A percentile compares a stretch with the other conserved stretches of the same genome.
Conservation (phyloP, 92 coral and sea anemone genomes). For the Epizoanthus illoricatus region DNA sequence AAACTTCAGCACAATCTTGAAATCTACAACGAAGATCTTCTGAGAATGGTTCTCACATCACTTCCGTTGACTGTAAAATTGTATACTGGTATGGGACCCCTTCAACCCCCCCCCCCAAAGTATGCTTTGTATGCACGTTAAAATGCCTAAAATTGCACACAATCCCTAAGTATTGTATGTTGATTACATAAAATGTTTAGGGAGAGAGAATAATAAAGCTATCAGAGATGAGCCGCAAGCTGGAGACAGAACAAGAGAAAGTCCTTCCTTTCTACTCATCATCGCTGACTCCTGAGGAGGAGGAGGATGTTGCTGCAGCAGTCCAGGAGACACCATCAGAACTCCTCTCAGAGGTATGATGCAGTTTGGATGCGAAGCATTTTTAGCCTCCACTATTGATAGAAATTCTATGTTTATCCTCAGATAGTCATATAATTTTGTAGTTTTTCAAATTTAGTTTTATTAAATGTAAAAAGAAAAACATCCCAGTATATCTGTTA, state of each 20-base stretch:
- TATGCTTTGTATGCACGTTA: too few relatives aligned
- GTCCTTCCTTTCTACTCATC: conserved; percentile 95
- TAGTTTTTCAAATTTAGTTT: not conserved
- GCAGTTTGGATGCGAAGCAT: not conserved
- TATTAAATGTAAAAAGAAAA: not conserved
- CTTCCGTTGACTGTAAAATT: not conserved
- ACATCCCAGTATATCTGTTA: not conserved
- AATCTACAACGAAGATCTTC: too few relatives aligned
- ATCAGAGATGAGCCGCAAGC: conserved; percentile 94
- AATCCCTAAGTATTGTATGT: not conserved
- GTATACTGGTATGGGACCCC: not conserved
- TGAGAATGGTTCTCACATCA: too few relatives aligned
- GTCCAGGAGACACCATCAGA: conserved; percentile 92
- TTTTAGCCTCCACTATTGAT: not conserved
- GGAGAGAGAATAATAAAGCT: conserved; percentile 88
- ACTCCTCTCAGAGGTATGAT: conserved; percentile 82
- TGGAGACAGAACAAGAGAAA: conserved; percentile 96
- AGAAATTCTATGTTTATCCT: not conserved
- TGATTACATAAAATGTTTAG: conserved; percentile 30
- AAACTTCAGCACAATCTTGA: too few relatives aligned
- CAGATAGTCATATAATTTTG: not conserved
- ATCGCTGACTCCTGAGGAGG: conserved; percentile 85
- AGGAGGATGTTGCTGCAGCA: conserved; percentile 85
- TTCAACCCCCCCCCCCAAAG: too few relatives aligned
- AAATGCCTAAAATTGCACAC: not conserved